Conservation (phyloP, 53 echinoderm and acorn worm genomes). For the Zoroaster sp. region DNA sequence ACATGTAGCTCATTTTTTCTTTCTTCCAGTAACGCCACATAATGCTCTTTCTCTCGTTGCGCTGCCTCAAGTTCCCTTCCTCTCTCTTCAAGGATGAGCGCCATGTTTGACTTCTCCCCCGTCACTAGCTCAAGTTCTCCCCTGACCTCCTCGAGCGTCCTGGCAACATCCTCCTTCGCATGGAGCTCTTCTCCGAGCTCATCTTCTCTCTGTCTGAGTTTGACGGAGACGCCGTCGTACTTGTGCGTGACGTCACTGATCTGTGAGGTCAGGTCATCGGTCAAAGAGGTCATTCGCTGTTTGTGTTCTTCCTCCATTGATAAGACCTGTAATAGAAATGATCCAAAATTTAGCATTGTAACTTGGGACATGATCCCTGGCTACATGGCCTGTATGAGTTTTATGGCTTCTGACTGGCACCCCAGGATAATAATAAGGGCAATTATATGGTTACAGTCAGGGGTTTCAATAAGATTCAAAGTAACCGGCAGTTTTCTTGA, state of each 20-base stretch:
- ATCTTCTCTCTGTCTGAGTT: not conserved
- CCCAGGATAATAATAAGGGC: too few species aligned
- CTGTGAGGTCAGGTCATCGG: constrained; percentile 17
- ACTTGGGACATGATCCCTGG: not conserved
- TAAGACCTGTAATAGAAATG: not conserved
- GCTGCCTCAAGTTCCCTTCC: constrained; percentile 35
- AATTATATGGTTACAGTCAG: too few species aligned
- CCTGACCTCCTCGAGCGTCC: not conserved
- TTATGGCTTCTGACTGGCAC: too few species aligned
- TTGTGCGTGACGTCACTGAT: not conserved
- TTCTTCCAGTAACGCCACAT: constrained; percentile 50
- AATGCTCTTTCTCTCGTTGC: constrained; percentile 62
- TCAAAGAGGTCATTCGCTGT: not conserved
- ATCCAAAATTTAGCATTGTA: not conserved
- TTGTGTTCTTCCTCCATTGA: not conserved
- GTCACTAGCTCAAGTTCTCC: not conserved
- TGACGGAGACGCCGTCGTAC: not conserved
- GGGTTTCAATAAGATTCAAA: too few species aligned
- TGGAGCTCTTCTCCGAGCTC: constrained; percentile 29
- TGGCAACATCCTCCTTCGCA: not conserved
- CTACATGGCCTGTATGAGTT: too few species aligned
- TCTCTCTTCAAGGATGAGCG: constrained; percentile 29
- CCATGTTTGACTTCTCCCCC: not conserved
- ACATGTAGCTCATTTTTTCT: constrained; percentile 64
- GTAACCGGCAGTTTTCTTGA: too few species aligned